Conservation (phyloP, 2,797 vertebrate genomes). For the Peromyscus attwateri region DNA sequence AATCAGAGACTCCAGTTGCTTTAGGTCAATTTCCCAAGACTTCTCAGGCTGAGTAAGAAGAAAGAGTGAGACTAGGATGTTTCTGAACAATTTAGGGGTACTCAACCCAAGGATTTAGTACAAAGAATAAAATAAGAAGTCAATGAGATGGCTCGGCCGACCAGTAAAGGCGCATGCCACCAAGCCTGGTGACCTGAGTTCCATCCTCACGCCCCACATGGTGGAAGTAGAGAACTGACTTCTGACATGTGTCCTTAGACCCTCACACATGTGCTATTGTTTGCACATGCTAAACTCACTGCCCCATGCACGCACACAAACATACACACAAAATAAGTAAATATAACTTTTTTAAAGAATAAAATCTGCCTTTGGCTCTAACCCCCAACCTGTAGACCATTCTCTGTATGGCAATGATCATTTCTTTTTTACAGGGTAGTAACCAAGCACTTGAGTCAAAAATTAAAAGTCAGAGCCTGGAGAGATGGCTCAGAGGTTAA, state of each 20-base stretch:
- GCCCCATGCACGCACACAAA: background rate
- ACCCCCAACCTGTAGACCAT: background rate
- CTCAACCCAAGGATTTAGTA: background rate
- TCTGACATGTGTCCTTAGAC: background rate
- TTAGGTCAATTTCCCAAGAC: conserved; percentile 96
- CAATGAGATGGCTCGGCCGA: background rate
- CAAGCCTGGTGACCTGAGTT: background rate
- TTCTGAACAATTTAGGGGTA: background rate
- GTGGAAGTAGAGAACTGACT: background rate
- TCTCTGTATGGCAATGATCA: background rate
- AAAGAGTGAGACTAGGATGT: background rate
- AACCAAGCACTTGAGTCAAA: conserved; percentile 34
- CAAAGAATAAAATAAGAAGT: conserved; percentile 28
- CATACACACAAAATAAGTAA: background rate
- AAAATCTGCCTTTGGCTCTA: background rate
- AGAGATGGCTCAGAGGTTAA: background rate
- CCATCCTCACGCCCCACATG: background rate
- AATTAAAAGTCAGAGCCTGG: conserved; percentile 36
- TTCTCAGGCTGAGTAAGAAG: conserved; percentile 92
- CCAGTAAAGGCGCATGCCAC: background rate
- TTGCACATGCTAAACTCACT: background rate
- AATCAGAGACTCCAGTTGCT: conserved; percentile 96
- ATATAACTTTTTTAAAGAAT: background rate
- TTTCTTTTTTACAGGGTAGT: background rate
- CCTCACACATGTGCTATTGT: background rate